Percentiles rank a stretch among this genome's conserved stretches.
phyloP scores from a whole-genome alignment of 1,140 invertebrate species.

The Drosophila tropicalis region DNA sequence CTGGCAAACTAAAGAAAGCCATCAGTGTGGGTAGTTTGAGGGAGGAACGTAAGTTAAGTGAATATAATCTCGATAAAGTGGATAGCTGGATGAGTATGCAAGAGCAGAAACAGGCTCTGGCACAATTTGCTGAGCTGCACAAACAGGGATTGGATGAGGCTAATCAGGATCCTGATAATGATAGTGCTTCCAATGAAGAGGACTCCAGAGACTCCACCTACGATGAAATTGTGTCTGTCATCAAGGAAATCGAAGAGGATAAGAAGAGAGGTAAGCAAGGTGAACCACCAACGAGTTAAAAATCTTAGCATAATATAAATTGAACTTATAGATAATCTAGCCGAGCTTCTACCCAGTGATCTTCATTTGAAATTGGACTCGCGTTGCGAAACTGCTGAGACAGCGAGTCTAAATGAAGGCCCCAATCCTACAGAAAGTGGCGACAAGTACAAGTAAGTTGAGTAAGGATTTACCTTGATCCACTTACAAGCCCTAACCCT shows the following conservation, averaged over 20 bases:
- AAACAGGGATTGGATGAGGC: conserved; percentile 61
- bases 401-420: conserved; percentile 49
- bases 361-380: conserved; percentile 69
- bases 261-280: conserved; percentile 69
- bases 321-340: conserved; percentile 60
- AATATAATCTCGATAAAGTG: conserved; percentile 82
- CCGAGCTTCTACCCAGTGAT: conserved; percentile 64
- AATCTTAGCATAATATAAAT: neutral
- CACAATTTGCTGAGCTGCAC: conserved; percentile 54
- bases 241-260: conserved; percentile 83
- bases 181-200: conserved; percentile 67
- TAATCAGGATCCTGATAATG: conserved; percentile 51
- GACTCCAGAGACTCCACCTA: conserved; percentile 78
- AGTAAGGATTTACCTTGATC: too few relatives aligned
- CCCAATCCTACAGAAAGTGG: conserved; percentile 51
- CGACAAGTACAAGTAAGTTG: conserved; percentile 75
- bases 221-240: conserved; percentile 80
- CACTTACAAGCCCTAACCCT: too few relatives aligned
- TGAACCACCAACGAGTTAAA: neutral
- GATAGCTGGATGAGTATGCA: conserved; percentile 82
- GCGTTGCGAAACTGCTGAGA: conserved; percentile 51
- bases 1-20: conserved; percentile 66
- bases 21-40: conserved; percentile 65
- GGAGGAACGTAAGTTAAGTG: conserved; percentile 75
- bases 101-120: conserved; percentile 62